Evolutionary conservation across 2,113 vertebrate species (phyloP), one percentile per base, ranked within the genome.

Genomic region (Synodontis membranacea): DNA sequence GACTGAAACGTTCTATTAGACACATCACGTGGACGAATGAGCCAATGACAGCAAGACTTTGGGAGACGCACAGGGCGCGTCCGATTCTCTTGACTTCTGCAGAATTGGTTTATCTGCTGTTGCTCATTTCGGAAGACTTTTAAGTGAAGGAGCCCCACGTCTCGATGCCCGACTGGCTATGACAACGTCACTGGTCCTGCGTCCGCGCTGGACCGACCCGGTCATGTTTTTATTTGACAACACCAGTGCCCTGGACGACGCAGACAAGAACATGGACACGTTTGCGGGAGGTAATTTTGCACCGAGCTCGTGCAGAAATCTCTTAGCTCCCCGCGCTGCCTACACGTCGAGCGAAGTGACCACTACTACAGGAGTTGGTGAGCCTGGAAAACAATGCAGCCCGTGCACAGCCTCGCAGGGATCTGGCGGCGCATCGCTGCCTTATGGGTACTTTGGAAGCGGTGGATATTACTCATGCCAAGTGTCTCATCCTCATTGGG

Each of bases 221-320:
- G 96, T 99, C 94, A 98, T 99, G 98, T 99, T 98, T 87, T 96
- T 99, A 91, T 99, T 98, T 96, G 98, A 99, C 95, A 97, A 96
- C 95, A 93, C 95, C 50, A 84, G 72, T 90, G 60, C 58, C 5
- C 93, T 97, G 95, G 96, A 97, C 92, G 97, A 96, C 84, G 96
- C 97, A 93, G 97, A 94, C 94, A 98, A 98, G 94, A 99, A 96
- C 95, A 99, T 99, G 97, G 97, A 99, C 89, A 96, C 95, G 86
- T 96, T 96, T 92, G 95, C 95, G 88, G 96, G 96, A 91, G 95
- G 96, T 90, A 98, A 97, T 93, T 97, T 97, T 86, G 96, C 97
- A 14, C 95, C 96, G 88, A 98, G 96, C 93, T 97, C 97, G 91
- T 98, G 97, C 95, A 96, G 98, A 94, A 98, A 98, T 95, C 92